Conservation (phyloP, 1,140 invertebrate genomes). For the Hylaeus volcanicus region DNA sequence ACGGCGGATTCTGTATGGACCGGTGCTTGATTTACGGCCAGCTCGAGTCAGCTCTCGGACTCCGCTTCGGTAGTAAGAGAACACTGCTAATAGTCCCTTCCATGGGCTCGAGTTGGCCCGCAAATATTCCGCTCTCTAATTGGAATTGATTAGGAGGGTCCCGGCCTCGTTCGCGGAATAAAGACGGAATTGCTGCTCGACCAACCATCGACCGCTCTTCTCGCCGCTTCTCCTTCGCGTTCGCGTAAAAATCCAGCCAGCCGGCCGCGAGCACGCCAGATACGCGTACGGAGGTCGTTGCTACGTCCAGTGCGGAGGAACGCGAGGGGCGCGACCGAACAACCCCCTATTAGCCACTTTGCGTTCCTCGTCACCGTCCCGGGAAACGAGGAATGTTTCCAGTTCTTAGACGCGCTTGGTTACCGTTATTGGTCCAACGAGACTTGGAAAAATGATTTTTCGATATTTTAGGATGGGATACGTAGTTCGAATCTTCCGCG, state of each 20-base stretch:
- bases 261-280: slow-evolving; percentile 12
- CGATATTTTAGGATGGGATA: too few species aligned
- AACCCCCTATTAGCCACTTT: background rate
- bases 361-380: too few species aligned
- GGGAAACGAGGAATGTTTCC: too few species aligned
- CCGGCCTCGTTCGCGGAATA: slow-evolving; percentile 70
- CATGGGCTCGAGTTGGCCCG: slow-evolving; percentile 70
- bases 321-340: background rate
- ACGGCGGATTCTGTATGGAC: slow-evolving; percentile 53
- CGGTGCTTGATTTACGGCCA: slow-evolving; percentile 79
- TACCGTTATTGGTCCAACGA: too few species aligned
- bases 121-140: slow-evolving; percentile 81
- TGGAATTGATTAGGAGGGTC: slow-evolving; percentile 80
- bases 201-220: slow-evolving; percentile 39
- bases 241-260: slow-evolving; percentile 49
- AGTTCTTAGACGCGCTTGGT: too few species aligned
- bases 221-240: slow-evolving; percentile 21
- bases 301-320: background rate
- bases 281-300: slow-evolving; percentile 33
- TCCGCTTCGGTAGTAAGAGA: slow-evolving; percentile 71
- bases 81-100: slow-evolving; percentile 78
- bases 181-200: slow-evolving; percentile 74
- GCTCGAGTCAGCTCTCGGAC: slow-evolving; percentile 65
- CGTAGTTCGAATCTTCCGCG: too few species aligned
- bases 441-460: too few species aligned